A percentile compares a stretch with the other conserved stretches of the same genome.
Evolutionary conservation across 2,888 invertebrate species (phyloP).

Genomic region (Brachycybe producta): DNA sequence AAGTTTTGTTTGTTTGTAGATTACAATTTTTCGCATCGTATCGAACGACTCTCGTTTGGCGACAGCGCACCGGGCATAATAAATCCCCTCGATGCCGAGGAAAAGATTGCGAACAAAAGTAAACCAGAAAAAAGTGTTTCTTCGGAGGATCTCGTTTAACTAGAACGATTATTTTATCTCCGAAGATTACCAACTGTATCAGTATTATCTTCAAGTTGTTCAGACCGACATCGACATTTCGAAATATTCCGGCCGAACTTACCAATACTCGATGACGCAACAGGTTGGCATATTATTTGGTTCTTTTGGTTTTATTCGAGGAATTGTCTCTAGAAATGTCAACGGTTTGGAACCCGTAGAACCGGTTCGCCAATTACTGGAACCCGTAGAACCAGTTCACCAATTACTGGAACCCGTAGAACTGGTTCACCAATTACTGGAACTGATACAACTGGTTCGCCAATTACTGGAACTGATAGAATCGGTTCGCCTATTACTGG

Average conservation of each 20-base stretch:
- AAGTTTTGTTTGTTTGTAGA: slow-evolving; percentile 41
- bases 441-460: too few relatives aligned
- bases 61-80: slow-evolving; percentile 75
- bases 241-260: slow-evolving; percentile 41
- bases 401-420: too few relatives aligned
- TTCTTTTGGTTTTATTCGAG: background rate
- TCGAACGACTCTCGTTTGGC: slow-evolving; percentile 87
- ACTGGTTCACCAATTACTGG: too few relatives aligned
- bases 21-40: slow-evolving; percentile 92
- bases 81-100: slow-evolving; percentile 90
- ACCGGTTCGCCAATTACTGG: too few relatives aligned
- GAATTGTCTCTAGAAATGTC: background rate
- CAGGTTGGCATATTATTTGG: slow-evolving; percentile 11
- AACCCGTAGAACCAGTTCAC: too few relatives aligned
- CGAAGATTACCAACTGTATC: slow-evolving; percentile 62
- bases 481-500: too few relatives aligned
- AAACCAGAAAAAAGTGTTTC: slow-evolving; percentile 24
- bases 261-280: slow-evolving; percentile 88
- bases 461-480: too few relatives aligned
- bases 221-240: slow-evolving; percentile 67
- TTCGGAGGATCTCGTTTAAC: background rate
- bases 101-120: slow-evolving; percentile 59
- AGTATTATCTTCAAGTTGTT: slow-evolving; percentile 91
- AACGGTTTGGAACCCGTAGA: too few relatives aligned
- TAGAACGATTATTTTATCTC: too few relatives aligned